phyloP scores from a whole-genome alignment of 2,888 invertebrate genomes.

The Drosophila antonietae region DNA sequence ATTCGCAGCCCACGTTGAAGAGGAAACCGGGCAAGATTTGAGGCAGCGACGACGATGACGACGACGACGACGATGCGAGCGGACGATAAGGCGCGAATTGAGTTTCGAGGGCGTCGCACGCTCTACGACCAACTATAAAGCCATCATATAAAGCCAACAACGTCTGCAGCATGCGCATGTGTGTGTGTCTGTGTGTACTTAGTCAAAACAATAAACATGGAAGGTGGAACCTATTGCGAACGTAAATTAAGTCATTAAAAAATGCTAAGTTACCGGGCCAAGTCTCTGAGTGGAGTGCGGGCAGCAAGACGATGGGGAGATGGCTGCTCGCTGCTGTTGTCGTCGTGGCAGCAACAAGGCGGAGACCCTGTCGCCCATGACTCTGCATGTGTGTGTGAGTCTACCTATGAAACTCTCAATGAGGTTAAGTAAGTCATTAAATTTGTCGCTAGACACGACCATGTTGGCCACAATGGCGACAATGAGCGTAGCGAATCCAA shows the following conservation, averaged over 20 bases:
- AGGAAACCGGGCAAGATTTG: conserved; percentile 68
- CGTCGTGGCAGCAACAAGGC: conserved; percentile 49
- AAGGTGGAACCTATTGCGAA: conserved; percentile 83
- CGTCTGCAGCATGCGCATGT: neutral
- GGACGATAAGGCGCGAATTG: conserved; percentile 70
- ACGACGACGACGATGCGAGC: conserved; percentile 60
- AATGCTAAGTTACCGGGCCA: conserved; percentile 74
- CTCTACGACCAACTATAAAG: conserved; percentile 68
- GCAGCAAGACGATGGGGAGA: conserved; percentile 4
- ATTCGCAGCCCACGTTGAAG: conserved; percentile 68
- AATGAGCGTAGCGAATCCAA: conserved; percentile 52
- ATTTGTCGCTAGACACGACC: conserved; percentile 83
- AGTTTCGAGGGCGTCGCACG: conserved; percentile 76
- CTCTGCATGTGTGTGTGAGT: conserved; percentile 10
- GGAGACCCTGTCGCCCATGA: conserved; percentile 54
- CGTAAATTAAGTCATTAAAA: conserved; percentile 84
- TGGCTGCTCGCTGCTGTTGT: conserved; percentile 33
- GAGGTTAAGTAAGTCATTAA: conserved; percentile 83
- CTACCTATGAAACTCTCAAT: conserved; percentile 54
- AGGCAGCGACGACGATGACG: conserved; percentile 28
- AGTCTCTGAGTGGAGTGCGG: conserved; percentile 21
- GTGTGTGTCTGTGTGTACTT: conserved; percentile 58
- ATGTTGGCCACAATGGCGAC: conserved; percentile 72
- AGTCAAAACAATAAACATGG: conserved; percentile 81
- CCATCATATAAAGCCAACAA: conserved; percentile 56